These are phyloP conservation scores for Polypedilum vanderplanki DNA, from an alignment of 1,140 invertebrate species.

Conservation along the genomic window DNA sequence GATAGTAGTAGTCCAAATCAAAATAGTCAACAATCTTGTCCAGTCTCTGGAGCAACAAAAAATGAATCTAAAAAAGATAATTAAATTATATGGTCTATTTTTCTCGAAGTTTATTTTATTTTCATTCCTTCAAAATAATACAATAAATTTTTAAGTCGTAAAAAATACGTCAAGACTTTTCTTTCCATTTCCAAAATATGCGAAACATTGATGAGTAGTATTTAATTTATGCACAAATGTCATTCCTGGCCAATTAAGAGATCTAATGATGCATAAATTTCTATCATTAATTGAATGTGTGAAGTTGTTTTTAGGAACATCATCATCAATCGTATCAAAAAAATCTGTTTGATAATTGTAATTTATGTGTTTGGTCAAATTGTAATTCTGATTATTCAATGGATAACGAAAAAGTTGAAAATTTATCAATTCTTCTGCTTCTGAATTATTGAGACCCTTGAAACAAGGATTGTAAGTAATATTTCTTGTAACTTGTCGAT, in stretches of 20 bases:
- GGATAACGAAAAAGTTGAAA: constrained; percentile 61
- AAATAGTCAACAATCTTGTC: not conserved
- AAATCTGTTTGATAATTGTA: constrained; percentile 74
- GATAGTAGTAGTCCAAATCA: not conserved
- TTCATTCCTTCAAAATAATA: no score
- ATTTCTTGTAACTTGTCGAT: constrained; percentile 56
- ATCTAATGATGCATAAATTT: constrained; percentile 54
- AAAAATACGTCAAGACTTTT: constrained; percentile 67
- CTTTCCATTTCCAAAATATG: constrained; percentile 64
- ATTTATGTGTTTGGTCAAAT: constrained; percentile 59
- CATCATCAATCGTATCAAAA: constrained; percentile 58
- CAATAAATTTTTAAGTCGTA: constrained; percentile 47
- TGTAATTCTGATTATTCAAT: constrained; percentile 61
- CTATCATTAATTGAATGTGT: constrained; percentile 47
- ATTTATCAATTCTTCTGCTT: constrained; percentile 55
- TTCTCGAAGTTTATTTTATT: not conserved
- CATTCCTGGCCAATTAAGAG: constrained; percentile 67
- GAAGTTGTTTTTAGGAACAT: constrained; percentile 37
- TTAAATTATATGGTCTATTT: not conserved
- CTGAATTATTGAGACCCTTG: constrained; percentile 52
- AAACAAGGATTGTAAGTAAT: constrained; percentile 61
- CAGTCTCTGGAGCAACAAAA: not conserved
- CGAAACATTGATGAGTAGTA: constrained; percentile 57
- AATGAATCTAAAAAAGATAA: not conserved
- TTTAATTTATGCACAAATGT: constrained; percentile 61